A percentile compares a stretch with the other conserved stretches of the same genome.
These are phyloP conservation scores for Suncus etruscus DNA, from an alignment of 2,113 vertebrate genomes.

Conservation along the genomic window DNA sequence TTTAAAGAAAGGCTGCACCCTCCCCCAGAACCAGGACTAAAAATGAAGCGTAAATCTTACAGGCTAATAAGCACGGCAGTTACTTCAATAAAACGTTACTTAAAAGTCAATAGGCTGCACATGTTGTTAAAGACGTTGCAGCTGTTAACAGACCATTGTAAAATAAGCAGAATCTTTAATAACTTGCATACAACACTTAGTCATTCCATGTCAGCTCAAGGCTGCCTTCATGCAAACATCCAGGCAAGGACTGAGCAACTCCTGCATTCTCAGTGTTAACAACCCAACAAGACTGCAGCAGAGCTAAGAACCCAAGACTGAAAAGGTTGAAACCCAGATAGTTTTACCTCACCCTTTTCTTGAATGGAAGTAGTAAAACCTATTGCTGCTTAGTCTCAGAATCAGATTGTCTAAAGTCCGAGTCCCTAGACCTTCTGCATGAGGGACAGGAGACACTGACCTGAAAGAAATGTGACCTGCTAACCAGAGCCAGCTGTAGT, in stretches of 20 bases:
- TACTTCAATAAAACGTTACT: slow-evolving; percentile 92
- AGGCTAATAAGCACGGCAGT: slow-evolving; percentile 91
- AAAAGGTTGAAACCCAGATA: background rate
- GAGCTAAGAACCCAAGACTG: background rate
- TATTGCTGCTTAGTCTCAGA: background rate
- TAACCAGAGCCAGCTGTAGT: background rate
- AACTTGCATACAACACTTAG: slow-evolving; percentile 80
- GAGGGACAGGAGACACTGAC: background rate
- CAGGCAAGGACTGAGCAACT: slow-evolving; percentile 5
- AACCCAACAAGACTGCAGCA: slow-evolving; percentile 19
- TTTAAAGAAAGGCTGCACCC: slow-evolving; percentile 66
- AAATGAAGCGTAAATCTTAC: slow-evolving; percentile 93
- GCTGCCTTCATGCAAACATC: slow-evolving; percentile 60
- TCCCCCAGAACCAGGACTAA: slow-evolving; percentile 85
- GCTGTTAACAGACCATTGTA: slow-evolving; percentile 91
- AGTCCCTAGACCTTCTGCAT: background rate
- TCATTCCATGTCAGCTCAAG: slow-evolving; percentile 60
- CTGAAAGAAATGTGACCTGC: background rate
- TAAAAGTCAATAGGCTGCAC: slow-evolving; percentile 92
- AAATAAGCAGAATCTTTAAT: slow-evolving; percentile 91
- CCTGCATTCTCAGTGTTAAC: slow-evolving; percentile 55
- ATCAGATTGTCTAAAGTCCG: background rate
- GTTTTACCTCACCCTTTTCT: background rate
- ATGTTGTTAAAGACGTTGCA: slow-evolving; percentile 92
- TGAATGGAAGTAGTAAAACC: background rate